Evolutionary conservation across 2,797 vertebrate species (phyloP).

Genomic region (Cichlasoma orientale): DNA sequence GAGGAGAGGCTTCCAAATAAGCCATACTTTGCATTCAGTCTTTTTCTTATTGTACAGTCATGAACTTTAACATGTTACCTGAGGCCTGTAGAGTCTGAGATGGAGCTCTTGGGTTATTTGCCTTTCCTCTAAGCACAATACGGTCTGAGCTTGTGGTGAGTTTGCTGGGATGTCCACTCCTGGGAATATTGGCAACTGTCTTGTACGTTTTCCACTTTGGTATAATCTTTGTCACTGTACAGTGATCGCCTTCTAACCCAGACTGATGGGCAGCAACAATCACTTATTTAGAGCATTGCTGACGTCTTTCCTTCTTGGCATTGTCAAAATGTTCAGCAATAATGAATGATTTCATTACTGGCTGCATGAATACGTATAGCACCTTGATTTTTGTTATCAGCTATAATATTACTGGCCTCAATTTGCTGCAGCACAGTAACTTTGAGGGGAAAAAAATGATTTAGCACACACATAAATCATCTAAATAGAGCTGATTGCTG

Average conservation of each 20-base stretch:
- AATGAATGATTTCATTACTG: background rate
- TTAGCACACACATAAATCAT: background rate
- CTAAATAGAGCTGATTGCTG: conserved; percentile 5
- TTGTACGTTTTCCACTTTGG: background rate
- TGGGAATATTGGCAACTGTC: background rate
- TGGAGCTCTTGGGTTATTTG: background rate
- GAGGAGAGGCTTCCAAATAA: background rate
- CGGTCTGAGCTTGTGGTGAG: background rate
- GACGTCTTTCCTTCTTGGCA: background rate
- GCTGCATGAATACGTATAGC: background rate
- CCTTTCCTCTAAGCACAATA: background rate
- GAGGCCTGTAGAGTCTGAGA: background rate
- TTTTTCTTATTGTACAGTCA: background rate
- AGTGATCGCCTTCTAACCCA: background rate
- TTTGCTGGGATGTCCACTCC: background rate
- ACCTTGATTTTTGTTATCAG: background rate
- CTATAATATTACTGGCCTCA: background rate
- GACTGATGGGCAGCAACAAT: background rate
- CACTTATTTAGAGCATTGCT: background rate
- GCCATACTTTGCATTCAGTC: background rate
- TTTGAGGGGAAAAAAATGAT: background rate
- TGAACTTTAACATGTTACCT: background rate
- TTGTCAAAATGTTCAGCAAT: background rate
- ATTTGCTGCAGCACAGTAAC: conserved; percentile 1
- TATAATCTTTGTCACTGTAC: background rate